Evolutionary conservation across 1,140 invertebrate genomes (phyloP), one percentile per base, ranked within the genome.

Genomic region (Drosophila busckii): DNA sequence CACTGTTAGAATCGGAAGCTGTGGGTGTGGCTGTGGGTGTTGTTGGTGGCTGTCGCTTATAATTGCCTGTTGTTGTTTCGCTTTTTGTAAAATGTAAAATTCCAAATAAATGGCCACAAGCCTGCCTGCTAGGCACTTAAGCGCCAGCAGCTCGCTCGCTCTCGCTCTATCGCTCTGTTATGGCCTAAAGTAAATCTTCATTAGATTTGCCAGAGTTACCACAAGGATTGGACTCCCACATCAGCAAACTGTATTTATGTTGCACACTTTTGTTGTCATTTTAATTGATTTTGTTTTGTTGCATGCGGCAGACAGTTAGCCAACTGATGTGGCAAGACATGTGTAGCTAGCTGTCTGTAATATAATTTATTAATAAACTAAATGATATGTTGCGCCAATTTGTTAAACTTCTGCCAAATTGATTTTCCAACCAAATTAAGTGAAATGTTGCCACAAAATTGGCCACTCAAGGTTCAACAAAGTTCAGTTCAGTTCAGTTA

Each of bases 121-220:
- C 26, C 31, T 29, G 31, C 22, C 31, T 40, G 56, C 32, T 61
- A n/a, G 52, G 68, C 69, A 80, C 64, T 80, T 80, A 80, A 80
- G 73, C 75, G 75, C 52, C 40, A 54, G 40, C 42, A 46, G 65
- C 46, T 64, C 41, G 61, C 60, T 64, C 44, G 64, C 70, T 69
- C 59, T 73, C 53, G 60, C 49, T 23, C 41, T 29, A 40, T 23
- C 20, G 59, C 56, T 80, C 75, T 82, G 75, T 82, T 82, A 82
- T 82, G 70, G 75, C 76, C 75, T 82, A 84, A 84, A 84, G 80
- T 84, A 84, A 84, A 84, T 84, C 80, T 84, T 84, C 80, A 84
- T 84, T 84, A 84, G 80, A 76, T 76, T 80, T 76, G 71, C 71
- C 71, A 80, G 71, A 76, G 73, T 71, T 46, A 66, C 62, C 73